Evolutionary conservation across 2,888 invertebrate species (phyloP).

Genomic region (Scotopteryx bipunctaria): DNA sequence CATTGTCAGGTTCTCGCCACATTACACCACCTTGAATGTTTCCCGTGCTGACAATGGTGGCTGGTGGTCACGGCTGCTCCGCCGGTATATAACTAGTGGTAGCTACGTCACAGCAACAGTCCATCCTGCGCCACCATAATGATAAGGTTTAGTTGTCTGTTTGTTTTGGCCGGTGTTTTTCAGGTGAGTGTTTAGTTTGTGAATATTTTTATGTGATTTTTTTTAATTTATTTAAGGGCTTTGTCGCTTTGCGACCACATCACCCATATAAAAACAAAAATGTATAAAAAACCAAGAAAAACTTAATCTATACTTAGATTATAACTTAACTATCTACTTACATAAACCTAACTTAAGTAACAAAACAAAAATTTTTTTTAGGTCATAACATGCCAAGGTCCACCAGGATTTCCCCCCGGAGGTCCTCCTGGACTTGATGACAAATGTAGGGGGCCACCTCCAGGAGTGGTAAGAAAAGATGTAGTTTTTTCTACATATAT

Average conservation of each 20-base stretch:
- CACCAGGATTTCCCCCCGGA: constrained; percentile 37
- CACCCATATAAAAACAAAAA: no score
- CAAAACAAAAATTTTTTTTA: constrained; percentile 35
- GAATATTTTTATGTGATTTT: neutral
- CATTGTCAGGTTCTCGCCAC: neutral
- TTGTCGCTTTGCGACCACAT: no score
- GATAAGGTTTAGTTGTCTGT: constrained; percentile 43
- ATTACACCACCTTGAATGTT: constrained; percentile 55
- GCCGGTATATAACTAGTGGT: constrained; percentile 57
- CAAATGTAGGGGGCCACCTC: constrained; percentile 29
- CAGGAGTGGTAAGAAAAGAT: constrained; percentile 27
- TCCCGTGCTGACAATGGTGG: constrained; percentile 47
- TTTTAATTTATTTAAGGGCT: no score
- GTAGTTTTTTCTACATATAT: no score
- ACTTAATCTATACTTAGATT: no score
- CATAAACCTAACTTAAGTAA: no score
- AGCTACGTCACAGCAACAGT: constrained; percentile 52
- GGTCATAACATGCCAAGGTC: constrained; percentile 51
- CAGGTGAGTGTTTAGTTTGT: constrained; percentile 52
- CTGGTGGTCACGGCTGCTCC: constrained; percentile 56
- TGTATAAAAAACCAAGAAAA: no score
- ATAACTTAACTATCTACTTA: no score
- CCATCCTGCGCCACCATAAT: constrained; percentile 46
- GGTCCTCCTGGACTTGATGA: constrained; percentile 15
- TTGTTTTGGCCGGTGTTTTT: constrained; percentile 47